Base-by-base conservation (phyloP, 1,140 invertebrate species). In the Drosophila biarmipes region DNA sequence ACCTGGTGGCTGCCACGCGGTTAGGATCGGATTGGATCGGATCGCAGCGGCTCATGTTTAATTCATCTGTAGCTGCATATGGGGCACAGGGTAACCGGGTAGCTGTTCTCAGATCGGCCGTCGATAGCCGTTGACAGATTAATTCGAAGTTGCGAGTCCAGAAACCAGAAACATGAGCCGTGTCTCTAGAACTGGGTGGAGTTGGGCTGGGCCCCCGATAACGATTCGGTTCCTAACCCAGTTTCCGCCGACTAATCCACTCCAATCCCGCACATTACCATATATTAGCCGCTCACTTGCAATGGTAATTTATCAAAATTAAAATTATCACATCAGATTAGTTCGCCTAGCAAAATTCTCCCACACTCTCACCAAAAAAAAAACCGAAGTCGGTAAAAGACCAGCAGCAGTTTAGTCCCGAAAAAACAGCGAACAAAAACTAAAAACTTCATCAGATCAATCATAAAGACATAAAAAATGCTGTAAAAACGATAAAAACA, bases 381-480 rank as follows among this genome's bases (percentile, higher is more conserved):
- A 64, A 67, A 38, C 31, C 3, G 17, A 62, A 27, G 37, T 24
- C 12, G 7, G 46, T 17, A 51, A 51, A 51, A 80, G 43, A 66
- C 56, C 82, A 63, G 82, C 84, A 82, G 82, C 82, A 74, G 81
- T 57, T 63, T 72, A 66, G 68, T 67, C 69, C 78, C 69, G 73
- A 85, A 86, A 82, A 82, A 58, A 67, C 31, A 40, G 46, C 31
- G 17, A 71, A 46, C 64, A 73, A 62, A 27, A 56, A 63, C 51
- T 51, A 46, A 64, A 73, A 64, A 74, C 72, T 74, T 81, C 81
- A 81, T 87, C 81, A 86, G 81, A 86, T 86, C 82, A 86, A 86
- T 86, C 81, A 86, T 81, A 80, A 69, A 73, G 54, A 86, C 80
- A 73, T 58, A 58, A 35, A 73, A 76, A 68, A 73, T 69, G 68